Evolutionary conservation across 2,888 invertebrate species (phyloP).

Genomic region (Patella pellucida): DNA sequence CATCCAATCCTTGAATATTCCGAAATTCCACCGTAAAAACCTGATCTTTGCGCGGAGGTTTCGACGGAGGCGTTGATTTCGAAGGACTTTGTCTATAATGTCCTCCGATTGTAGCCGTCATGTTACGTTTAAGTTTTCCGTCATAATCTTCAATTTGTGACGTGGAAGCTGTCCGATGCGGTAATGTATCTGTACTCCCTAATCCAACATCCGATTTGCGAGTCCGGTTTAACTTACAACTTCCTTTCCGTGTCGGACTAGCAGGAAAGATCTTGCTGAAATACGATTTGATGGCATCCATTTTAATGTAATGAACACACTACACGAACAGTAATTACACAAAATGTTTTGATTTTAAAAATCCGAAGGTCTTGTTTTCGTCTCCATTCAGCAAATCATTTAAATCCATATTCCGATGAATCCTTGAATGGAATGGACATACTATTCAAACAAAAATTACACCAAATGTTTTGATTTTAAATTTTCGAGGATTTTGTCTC

Average conservation of each 20-base stretch:
- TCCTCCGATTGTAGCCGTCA: slow-evolving; percentile 34
- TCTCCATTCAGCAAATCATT: too few relatives aligned
- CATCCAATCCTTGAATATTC: slow-evolving; percentile 36
- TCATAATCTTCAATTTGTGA: slow-evolving; percentile 33
- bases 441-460: too few relatives aligned
- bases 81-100: slow-evolving; percentile 32
- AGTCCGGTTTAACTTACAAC: slow-evolving; percentile 34
- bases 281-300: slow-evolving; percentile 61
- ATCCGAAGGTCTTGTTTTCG: too few relatives aligned
- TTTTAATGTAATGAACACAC: slow-evolving; percentile 17
- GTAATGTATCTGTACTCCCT: slow-evolving; percentile 21
- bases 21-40: slow-evolving; percentile 52
- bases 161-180: slow-evolving; percentile 35
- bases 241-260: slow-evolving; percentile 39
- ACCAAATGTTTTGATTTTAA: too few relatives aligned
- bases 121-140: slow-evolving; percentile 30
- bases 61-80: slow-evolving; percentile 53
- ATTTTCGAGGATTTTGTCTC: too few relatives aligned
- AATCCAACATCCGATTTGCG: slow-evolving; percentile 20
- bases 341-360: too few relatives aligned
- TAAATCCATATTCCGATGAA: too few relatives aligned
- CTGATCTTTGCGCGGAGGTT: slow-evolving; percentile 61
- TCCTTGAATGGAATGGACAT: too few relatives aligned
- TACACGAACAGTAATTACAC: too few relatives aligned
- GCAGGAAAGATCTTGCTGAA: slow-evolving; percentile 49